Conservation (phyloP, 1,140 invertebrate species). For the Drosophila athabasca region DNA sequence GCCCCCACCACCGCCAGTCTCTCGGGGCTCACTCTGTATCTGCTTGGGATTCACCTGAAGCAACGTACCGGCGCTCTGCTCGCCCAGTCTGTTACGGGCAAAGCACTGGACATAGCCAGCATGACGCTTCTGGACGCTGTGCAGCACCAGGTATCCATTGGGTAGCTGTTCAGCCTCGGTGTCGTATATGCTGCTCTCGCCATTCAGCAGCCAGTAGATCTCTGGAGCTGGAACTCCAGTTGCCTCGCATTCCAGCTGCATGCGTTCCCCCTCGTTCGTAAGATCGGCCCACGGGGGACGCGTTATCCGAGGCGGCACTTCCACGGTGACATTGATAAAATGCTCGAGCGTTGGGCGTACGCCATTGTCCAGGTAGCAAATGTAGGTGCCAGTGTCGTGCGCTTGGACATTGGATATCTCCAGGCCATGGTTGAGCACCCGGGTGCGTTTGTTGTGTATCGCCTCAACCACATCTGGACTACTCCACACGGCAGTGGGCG, state of each 20-base stretch:
- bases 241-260: slow-evolving; percentile 87
- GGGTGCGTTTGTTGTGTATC: slow-evolving; percentile 74
- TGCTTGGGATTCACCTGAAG: slow-evolving; percentile 91
- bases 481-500: slow-evolving; percentile 86
- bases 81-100: slow-evolving; percentile 91
- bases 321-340: slow-evolving; percentile 84
- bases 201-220: slow-evolving; percentile 94
- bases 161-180: slow-evolving; percentile 84
- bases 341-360: slow-evolving; percentile 83
- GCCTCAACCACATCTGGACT: slow-evolving; percentile 84
- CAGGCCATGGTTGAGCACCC: slow-evolving; percentile 85
- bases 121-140: slow-evolving; percentile 89
- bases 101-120: slow-evolving; percentile 96
- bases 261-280: slow-evolving; percentile 87
- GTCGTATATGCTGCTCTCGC: slow-evolving; percentile 86
- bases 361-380: slow-evolving; percentile 85
- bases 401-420: slow-evolving; percentile 86
- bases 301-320: slow-evolving; percentile 87
- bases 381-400: slow-evolving; percentile 88
- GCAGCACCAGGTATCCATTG: slow-evolving; percentile 87
- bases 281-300: slow-evolving; percentile 85
- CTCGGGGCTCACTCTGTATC: slow-evolving; percentile 85
- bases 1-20: slow-evolving; percentile 1
- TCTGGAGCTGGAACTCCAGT: slow-evolving; percentile 88
- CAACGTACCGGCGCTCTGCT: slow-evolving; percentile 86